phyloP scores from a whole-genome alignment of 2,113 vertebrate genomes.

The Orthonyx spaldingii region DNA sequence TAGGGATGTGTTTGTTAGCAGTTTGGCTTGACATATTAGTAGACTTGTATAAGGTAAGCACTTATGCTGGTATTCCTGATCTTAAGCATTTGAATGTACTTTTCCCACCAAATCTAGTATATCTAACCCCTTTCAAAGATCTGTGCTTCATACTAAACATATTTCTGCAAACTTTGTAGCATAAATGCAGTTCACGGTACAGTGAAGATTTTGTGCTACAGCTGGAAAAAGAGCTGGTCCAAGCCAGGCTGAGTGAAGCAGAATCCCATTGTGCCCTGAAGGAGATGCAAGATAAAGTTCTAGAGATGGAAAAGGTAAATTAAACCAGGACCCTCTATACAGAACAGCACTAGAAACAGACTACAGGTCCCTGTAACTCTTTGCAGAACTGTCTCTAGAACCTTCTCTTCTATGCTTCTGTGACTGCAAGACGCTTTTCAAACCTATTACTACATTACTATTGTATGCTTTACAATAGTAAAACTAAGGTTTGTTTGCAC shows the following conservation, averaged over 20 bases:
- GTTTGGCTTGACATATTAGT: neutral
- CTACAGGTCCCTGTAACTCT: neutral
- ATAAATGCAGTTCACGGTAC: slow-evolving; percentile 86
- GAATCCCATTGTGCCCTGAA: slow-evolving; percentile 95
- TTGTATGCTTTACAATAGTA: neutral
- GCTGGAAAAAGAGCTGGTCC: slow-evolving; percentile 92
- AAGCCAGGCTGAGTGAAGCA: slow-evolving; percentile 92
- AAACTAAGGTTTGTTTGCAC: neutral
- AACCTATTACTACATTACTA: too few relatives aligned
- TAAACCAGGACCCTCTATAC: neutral
- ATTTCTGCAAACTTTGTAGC: slow-evolving; percentile 74
- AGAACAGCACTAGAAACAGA: neutral
- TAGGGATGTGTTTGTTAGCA: neutral
- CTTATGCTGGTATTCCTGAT: neutral
- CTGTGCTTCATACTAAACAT: slow-evolving; percentile 40
- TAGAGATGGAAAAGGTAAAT: slow-evolving; percentile 93
- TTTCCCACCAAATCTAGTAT: neutral
- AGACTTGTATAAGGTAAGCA: neutral
- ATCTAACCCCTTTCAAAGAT: neutral
- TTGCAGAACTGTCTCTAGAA: neutral
- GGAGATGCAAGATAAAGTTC: slow-evolving; percentile 98
- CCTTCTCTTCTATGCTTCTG: neutral
- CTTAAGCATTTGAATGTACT: neutral
- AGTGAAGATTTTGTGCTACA: slow-evolving; percentile 93
- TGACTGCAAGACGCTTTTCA: neutral